phyloP scores from a whole-genome alignment of 2,797 vertebrate genomes.

The Rousettus madagascariensis region DNA sequence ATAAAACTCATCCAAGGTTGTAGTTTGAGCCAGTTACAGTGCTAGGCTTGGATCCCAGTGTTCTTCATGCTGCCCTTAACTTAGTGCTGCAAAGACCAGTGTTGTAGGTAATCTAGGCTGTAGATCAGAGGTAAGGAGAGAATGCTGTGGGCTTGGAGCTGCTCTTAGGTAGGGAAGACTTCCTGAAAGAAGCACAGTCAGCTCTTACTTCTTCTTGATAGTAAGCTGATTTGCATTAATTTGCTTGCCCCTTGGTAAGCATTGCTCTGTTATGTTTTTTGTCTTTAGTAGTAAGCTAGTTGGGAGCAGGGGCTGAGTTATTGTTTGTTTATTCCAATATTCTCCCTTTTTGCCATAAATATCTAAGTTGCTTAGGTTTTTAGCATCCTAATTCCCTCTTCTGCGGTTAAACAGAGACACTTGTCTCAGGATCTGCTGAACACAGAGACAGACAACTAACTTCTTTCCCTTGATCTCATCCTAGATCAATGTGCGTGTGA shows the following conservation, averaged over 20 bases:
- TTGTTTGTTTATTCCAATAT: neutral
- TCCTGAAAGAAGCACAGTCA: constrained; percentile 40
- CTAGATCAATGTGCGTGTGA: constrained; percentile 97
- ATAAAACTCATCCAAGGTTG: neutral
- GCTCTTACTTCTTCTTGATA: constrained; percentile 46
- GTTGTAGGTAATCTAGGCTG: neutral
- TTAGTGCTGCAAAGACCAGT: neutral
- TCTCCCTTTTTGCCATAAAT: neutral
- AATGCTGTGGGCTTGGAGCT: neutral
- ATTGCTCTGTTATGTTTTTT: constrained; percentile 20
- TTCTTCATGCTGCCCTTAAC: constrained; percentile 34
- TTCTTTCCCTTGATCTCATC: constrained; percentile 63
- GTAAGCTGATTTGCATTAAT: constrained; percentile 35
- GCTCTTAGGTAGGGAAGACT: neutral
- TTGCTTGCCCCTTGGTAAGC: constrained; percentile 43
- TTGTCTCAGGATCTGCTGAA: constrained; percentile 7
- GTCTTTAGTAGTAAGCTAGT: neutral
- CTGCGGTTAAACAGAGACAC: constrained; percentile 15
- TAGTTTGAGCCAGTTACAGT: neutral
- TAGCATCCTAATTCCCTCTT: constrained; percentile 6
- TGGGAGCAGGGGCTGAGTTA: neutral
- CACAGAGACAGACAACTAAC: constrained; percentile 34
- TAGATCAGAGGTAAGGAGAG: constrained; percentile 3
- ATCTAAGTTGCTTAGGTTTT: constrained; percentile 26
- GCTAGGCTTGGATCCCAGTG: neutral